These are phyloP conservation scores for Virgularia gustaviana DNA, from an alignment of 92 coral and sea anemone species.

Conservation along the genomic window DNA sequence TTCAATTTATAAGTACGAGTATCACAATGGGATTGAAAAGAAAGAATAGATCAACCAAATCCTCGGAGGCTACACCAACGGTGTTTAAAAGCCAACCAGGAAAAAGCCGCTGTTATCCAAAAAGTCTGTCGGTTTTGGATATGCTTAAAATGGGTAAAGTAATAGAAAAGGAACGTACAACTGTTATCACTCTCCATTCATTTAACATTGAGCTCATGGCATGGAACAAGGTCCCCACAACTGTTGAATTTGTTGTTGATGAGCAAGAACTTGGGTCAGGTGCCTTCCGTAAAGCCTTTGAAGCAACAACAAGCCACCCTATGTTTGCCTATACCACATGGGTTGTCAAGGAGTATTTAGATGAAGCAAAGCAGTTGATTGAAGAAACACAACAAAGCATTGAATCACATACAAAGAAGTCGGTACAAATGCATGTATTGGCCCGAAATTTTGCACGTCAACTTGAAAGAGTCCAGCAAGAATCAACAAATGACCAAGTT, in stretches of 20 bases:
- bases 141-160: conserved; percentile 20
- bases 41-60: not conserved
- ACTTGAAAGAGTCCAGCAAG: not conserved
- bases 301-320: conserved; percentile 9
- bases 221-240: conserved; percentile 17
- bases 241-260: conserved; percentile 6
- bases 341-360: not conserved
- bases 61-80: not conserved
- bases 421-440: conserved; percentile 3
- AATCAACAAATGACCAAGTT: not conserved
- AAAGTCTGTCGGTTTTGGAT: conserved; percentile 9
- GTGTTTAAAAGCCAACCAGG: not conserved
- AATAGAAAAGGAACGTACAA: not conserved
- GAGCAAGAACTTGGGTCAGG: not conserved
- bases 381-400: conserved; percentile 4
- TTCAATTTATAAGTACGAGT: not conserved
- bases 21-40: not conserved
- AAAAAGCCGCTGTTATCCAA: conserved; percentile 16
- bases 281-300: conserved; percentile 1
- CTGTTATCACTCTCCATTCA: not conserved
- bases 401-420: conserved; percentile 10
- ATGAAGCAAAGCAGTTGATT: not conserved
- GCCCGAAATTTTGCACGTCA: conserved; percentile 9
- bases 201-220: not conserved
- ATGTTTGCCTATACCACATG: not conserved